Conservation (phyloP, 37 sponge, comb jelly and placozoan genomes). For the Chondrilla cf. caribensis region DNA sequence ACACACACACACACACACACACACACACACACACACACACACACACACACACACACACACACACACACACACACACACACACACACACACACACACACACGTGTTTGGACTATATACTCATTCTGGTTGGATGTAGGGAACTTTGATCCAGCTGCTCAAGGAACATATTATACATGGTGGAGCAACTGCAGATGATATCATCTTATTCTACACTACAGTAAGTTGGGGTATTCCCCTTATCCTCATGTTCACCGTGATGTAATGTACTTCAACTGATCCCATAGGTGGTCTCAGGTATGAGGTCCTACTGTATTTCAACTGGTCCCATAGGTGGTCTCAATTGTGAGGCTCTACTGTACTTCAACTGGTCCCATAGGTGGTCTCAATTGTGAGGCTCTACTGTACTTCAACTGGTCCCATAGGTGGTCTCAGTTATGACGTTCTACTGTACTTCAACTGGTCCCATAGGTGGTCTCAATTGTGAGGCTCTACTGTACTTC, state of each 20-base stretch:
- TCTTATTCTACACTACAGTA: slow-evolving; percentile 94
- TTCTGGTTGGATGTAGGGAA: slow-evolving; percentile 64
- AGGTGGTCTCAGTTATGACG: too few species aligned
- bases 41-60: slow-evolving; percentile 14
- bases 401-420: too few species aligned
- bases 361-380: too few species aligned
- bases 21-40: slow-evolving; percentile 3
- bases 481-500: too few species aligned
- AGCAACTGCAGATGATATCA: slow-evolving; percentile 74
- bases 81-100: slow-evolving; percentile 1
- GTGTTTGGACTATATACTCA: background rate
- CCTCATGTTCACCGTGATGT: background rate
- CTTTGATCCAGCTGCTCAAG: slow-evolving; percentile 94
- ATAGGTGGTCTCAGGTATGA: background rate
- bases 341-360: too few species aligned
- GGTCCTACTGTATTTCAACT: too few species aligned
- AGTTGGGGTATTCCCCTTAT: slow-evolving; percentile 4
- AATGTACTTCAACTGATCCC: background rate
- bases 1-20: slow-evolving; percentile 13
- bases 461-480: too few species aligned
- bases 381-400: too few species aligned
- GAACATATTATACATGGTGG: slow-evolving; percentile 95
- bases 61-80: slow-evolving; percentile 9
- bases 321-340: too few species aligned
- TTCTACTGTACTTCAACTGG: too few species aligned